Conservation (phyloP, 2,113 vertebrate species). For the Myxocyprinus asiaticus region DNA sequence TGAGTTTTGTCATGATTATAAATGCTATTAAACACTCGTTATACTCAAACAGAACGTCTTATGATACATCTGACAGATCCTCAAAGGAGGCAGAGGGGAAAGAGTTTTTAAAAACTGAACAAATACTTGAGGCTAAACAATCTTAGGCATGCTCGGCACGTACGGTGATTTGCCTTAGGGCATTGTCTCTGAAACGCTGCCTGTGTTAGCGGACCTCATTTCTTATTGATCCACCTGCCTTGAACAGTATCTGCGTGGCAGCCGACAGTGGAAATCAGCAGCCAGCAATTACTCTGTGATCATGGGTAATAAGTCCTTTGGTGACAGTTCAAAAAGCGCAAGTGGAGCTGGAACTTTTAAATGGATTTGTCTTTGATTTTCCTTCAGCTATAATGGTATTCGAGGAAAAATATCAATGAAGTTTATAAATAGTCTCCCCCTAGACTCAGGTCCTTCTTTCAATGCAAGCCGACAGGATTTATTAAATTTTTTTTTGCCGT, state of each 20-base stretch:
- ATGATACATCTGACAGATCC: background rate
- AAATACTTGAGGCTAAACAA: slow-evolving; percentile 1
- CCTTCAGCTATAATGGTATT: background rate
- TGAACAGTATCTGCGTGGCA: slow-evolving; percentile 35
- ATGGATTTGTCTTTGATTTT: slow-evolving; percentile 6
- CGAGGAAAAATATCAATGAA: background rate
- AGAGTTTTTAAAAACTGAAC: background rate
- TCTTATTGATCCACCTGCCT: slow-evolving; percentile 54
- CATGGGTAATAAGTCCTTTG: slow-evolving; percentile 32
- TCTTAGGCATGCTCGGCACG: slow-evolving; percentile 35
- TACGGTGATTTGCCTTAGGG: slow-evolving; percentile 22
- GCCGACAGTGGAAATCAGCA: slow-evolving; percentile 47
- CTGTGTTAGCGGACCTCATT: slow-evolving; percentile 41
- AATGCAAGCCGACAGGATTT: no score
- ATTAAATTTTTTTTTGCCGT: no score
- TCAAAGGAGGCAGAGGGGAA: background rate
- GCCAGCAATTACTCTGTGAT: slow-evolving; percentile 48
- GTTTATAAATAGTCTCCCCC: no score
- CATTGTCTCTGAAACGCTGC: slow-evolving; percentile 37
- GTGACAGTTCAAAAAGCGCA: slow-evolving; percentile 24
- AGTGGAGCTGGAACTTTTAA: background rate
- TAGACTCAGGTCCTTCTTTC: no score
- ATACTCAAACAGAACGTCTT: background rate
- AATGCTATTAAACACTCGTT: slow-evolving; percentile 8
- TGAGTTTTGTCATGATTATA: background rate